A percentile compares a stretch with the other conserved stretches of the same genome.
phyloP scores from a whole-genome alignment of 2,113 vertebrate species.

The Clarias magur region DNA sequence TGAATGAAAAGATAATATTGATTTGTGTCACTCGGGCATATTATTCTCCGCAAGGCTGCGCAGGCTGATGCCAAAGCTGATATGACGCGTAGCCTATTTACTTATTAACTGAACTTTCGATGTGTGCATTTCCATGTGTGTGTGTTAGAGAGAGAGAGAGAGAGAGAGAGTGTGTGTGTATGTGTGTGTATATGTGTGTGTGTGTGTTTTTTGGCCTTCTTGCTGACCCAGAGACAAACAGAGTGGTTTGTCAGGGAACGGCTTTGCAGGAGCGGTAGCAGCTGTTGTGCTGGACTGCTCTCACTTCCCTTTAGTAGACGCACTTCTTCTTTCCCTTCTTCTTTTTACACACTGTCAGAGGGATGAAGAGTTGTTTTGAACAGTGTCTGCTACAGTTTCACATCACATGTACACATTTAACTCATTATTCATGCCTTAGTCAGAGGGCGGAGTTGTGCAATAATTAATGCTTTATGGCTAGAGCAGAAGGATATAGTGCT shows the following conservation, averaged over 20 bases:
- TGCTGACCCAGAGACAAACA: conserved; percentile 63
- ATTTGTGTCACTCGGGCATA: conserved; percentile 68
- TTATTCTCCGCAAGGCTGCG: conserved; percentile 62
- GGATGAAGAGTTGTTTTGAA: conserved; percentile 58
- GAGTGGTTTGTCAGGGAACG: conserved; percentile 47
- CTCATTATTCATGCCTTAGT: conserved; percentile 39
- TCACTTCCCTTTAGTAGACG: conserved; percentile 72
- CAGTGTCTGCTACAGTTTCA: conserved; percentile 28
- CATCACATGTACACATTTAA: conserved; percentile 24
- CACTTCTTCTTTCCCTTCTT: conserved; percentile 77
- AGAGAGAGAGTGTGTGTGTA: not conserved
- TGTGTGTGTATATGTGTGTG: conserved; percentile 10
- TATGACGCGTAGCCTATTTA: conserved; percentile 65
- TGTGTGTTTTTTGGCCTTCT: conserved; percentile 51
- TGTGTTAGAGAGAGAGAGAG: not conserved
- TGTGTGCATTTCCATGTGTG: conserved; percentile 46
- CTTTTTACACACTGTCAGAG: conserved; percentile 63
- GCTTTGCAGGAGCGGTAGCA: conserved; percentile 67
- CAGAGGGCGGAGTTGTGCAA: conserved; percentile 31
- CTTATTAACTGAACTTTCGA: conserved; percentile 67
- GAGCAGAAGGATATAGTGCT: not conserved
- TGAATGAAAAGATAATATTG: conserved; percentile 75
- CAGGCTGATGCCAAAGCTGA: conserved; percentile 67
- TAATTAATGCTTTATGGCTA: not conserved
- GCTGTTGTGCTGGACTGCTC: conserved; percentile 70